phyloP scores from a whole-genome alignment of 2,888 invertebrate genomes.

The Xylota segnis region DNA sequence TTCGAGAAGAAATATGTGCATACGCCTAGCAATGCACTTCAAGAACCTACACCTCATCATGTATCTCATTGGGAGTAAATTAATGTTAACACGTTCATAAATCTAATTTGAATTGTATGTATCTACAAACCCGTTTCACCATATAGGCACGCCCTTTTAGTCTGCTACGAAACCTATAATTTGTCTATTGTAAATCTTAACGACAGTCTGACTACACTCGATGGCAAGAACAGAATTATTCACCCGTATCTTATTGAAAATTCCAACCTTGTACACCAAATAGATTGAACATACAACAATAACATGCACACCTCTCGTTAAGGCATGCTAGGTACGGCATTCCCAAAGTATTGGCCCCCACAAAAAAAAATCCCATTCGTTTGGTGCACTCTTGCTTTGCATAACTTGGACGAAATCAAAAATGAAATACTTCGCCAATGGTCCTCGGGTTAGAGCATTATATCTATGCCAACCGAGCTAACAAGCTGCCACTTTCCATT shows the following conservation, averaged over 20 bases:
- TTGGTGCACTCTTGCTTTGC: constrained; percentile 41
- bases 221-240: constrained; percentile 40
- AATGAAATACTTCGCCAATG: constrained; percentile 5
- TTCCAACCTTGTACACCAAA: constrained; percentile 59
- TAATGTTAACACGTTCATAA: background rate
- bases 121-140: background rate
- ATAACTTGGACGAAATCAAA: constrained; percentile 49
- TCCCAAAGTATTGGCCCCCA: constrained; percentile 26
- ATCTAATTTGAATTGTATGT: background rate
- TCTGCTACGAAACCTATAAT: background rate
- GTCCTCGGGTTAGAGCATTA: background rate
- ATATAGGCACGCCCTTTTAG: background rate
- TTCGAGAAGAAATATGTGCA: no score
- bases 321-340: constrained; percentile 22
- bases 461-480: constrained; percentile 21
- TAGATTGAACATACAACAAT: constrained; percentile 50
- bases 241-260: constrained; percentile 42
- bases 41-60: no score
- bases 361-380: constrained; percentile 27
- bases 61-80: background rate
- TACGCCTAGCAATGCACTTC: no score
- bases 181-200: constrained; percentile 1
- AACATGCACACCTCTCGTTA: constrained; percentile 59
- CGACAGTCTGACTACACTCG: background rate
- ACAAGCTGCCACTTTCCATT: constrained; percentile 66